Conservation (phyloP, 2,113 vertebrate species). For the Girardinichthys multiradiatus region DNA sequence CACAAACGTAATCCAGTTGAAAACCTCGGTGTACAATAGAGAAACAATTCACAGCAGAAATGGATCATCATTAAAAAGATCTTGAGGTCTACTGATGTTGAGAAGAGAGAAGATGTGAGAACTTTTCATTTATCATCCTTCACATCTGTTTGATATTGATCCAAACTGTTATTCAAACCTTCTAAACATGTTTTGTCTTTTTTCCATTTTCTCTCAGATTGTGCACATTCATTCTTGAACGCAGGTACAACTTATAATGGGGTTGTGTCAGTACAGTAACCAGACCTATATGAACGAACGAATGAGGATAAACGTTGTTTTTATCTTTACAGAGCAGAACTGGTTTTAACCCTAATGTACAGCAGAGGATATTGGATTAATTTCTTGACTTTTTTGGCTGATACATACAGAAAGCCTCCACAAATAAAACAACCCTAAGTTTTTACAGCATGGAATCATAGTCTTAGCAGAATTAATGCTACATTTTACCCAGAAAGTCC, state of each 20-base stretch:
- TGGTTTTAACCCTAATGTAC: neutral
- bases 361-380: neutral
- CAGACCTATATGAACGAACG: neutral
- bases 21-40: neutral
- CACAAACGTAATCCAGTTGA: neutral
- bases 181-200: neutral
- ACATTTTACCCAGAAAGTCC: neutral
- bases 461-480: neutral
- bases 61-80: no score
- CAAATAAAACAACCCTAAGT: neutral
- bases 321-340: neutral
- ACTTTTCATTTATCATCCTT: neutral
- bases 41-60: neutral
- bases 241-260: neutral
- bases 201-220: neutral
- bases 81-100: no score
- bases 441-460: neutral
- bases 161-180: neutral
- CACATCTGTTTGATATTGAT: no score
- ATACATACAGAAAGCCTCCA: neutral
- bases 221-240: neutral
- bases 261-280: neutral
- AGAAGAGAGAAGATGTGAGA: neutral
- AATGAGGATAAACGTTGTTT: neutral
- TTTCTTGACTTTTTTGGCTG: conserved; percentile 4